Percentiles rank a stretch among this genome's conserved stretches.
Conservation (phyloP, 2,113 vertebrate genomes). For the Craseonycteris thonglongyai region DNA sequence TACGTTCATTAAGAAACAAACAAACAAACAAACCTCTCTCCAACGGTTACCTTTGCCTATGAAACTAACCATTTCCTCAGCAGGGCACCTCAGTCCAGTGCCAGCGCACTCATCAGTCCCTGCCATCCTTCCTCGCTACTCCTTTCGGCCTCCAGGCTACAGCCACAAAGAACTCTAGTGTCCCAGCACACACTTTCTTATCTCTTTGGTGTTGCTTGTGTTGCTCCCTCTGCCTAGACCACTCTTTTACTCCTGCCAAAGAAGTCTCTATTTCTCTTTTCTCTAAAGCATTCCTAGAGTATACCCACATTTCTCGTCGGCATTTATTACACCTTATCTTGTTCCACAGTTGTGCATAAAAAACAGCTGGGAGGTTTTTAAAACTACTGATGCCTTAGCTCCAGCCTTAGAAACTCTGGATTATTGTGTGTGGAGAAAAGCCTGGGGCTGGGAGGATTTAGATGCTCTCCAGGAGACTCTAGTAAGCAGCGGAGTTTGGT, state of each 20-base stretch:
- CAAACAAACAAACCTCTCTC: neutral
- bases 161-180: neutral
- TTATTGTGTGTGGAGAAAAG: neutral
- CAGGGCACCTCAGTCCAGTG: no score
- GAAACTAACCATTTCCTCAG: neutral
- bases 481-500: neutral
- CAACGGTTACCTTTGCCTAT: neutral
- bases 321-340: neutral
- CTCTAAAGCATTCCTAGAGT: neutral
- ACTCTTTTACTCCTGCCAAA: neutral
- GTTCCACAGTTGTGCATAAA: neutral
- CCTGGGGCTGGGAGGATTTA: neutral
- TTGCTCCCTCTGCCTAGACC: neutral
- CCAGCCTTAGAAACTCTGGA: neutral
- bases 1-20: neutral
- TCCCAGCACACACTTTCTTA: neutral
- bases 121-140: neutral
- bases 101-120: neutral
- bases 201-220: neutral
- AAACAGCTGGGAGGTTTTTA: neutral
- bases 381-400: neutral
- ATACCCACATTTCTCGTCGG: neutral
- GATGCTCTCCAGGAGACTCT: neutral
- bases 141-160: neutral
- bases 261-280: neutral